phyloP scores from a whole-genome alignment of 2,113 vertebrate genomes.

The Danionella cerebrum region DNA sequence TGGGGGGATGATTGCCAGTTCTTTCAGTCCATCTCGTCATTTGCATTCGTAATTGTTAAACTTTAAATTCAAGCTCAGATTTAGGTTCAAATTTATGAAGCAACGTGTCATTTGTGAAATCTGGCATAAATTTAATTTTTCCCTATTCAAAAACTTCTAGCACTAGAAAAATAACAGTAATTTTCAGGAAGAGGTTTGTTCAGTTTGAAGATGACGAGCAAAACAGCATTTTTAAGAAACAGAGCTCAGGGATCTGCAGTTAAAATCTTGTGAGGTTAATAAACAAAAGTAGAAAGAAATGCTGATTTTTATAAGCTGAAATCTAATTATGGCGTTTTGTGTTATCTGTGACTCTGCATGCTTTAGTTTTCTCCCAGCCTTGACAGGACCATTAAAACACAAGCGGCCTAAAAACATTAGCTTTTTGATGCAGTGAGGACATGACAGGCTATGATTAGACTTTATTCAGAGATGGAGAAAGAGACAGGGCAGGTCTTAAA shows the following conservation, averaged over 20 bases:
- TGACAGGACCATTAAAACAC: slow-evolving; percentile 65
- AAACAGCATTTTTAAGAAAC: not conserved
- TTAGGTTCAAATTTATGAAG: too few species aligned
- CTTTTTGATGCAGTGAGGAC: slow-evolving; percentile 57
- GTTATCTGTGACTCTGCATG: slow-evolving; percentile 55
- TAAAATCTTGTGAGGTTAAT: not conserved
- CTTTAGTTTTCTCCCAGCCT: slow-evolving; percentile 61
- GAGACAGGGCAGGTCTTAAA: not conserved
- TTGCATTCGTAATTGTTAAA: too few species aligned
- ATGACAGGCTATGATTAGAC: slow-evolving; percentile 61
- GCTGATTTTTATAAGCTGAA: slow-evolving; percentile 6
- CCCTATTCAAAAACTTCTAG: too few species aligned
- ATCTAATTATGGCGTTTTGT: slow-evolving; percentile 50
- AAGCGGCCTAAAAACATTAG: slow-evolving; percentile 57
- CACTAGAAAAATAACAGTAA: too few species aligned
- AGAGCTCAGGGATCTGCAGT: not conserved
- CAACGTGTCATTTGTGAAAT: too few species aligned
- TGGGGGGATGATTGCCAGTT: too few species aligned
- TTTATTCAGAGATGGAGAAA: slow-evolving; percentile 24
- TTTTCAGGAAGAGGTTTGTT: too few species aligned
- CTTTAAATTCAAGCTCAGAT: too few species aligned
- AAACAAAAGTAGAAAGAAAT: slow-evolving; percentile 6
- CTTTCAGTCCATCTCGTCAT: too few species aligned
- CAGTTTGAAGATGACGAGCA: too few species aligned
- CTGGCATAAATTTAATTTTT: too few species aligned